Percentiles rank a stretch among this genome's conserved stretches.
phyloP scores from a whole-genome alignment of 2,113 vertebrate genomes.

The Pelecanoides urinatrix region DNA sequence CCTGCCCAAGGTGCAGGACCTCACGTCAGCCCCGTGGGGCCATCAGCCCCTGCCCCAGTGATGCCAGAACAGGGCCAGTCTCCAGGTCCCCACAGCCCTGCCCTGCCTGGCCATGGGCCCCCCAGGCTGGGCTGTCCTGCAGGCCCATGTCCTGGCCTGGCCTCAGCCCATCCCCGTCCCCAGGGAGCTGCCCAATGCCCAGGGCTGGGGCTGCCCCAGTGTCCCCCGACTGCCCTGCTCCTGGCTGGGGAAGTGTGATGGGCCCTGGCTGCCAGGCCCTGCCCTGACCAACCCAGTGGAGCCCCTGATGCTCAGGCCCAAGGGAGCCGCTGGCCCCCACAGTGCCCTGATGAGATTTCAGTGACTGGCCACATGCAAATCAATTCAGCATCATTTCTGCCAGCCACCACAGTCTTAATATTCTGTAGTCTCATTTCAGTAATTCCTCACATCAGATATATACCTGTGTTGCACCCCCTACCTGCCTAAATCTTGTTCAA shows the following conservation, averaged over 20 bases:
- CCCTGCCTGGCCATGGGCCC: accelerated
- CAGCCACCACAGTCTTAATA: background rate
- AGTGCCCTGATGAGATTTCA: background rate
- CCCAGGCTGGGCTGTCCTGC: background rate
- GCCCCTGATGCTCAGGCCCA: accelerated
- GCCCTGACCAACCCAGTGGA: accelerated
- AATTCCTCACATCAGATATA: background rate
- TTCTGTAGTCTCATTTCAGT: background rate
- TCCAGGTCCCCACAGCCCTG: background rate
- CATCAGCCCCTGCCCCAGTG: background rate
- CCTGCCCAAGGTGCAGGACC: accelerated
- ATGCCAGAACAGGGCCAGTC: accelerated
- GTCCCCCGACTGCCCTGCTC: accelerated
- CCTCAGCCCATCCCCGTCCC: accelerated
- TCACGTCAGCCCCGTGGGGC: too few species aligned
- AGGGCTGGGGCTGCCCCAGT: accelerated
- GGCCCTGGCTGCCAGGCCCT: accelerated
- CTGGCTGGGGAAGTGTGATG: accelerated
- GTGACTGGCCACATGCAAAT: background rate
- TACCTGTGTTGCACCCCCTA: background rate
- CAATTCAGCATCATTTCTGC: background rate
- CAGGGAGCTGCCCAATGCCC: accelerated
- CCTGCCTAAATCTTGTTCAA: background rate
- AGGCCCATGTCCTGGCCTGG: too few species aligned
- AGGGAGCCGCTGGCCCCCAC: accelerated